A percentile compares a stretch with the other conserved stretches of the same genome.
Conservation (phyloP, 2,113 vertebrate genomes). For the Pipa parva region DNA sequence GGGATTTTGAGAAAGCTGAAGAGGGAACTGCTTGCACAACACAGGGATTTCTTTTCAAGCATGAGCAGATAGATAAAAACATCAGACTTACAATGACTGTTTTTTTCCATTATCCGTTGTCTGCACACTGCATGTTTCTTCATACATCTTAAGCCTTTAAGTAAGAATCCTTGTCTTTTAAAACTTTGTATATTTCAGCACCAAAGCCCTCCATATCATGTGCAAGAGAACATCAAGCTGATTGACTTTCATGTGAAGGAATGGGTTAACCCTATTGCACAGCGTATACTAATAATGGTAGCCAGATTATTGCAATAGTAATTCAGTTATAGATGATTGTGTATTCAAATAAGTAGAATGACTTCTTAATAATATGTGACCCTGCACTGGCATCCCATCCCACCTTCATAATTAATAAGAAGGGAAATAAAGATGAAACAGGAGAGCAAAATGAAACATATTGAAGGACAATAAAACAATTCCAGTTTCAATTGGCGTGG, state of each 20-base stretch:
- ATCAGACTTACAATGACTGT: constrained; percentile 21
- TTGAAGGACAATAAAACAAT: too few species aligned
- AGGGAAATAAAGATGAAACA: too few species aligned
- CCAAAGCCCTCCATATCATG: background rate
- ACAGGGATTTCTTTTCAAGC: constrained; percentile 28
- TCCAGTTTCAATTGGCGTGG: too few species aligned
- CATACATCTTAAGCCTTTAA: constrained; percentile 30
- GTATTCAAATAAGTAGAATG: too few species aligned
- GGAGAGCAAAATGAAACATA: too few species aligned
- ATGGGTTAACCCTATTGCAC: background rate
- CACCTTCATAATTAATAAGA: too few species aligned
- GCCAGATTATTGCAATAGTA: background rate
- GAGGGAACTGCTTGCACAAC: constrained; percentile 31
- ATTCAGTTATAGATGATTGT: background rate
- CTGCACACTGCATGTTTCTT: constrained; percentile 19
- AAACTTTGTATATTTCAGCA: constrained; percentile 7
- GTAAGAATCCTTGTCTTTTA: constrained; percentile 9
- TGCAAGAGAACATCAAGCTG: background rate
- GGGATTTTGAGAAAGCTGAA: constrained; percentile 39
- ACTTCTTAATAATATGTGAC: too few species aligned
- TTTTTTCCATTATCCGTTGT: constrained; percentile 28
- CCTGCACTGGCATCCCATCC: too few species aligned
- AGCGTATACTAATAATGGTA: background rate
- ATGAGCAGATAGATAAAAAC: constrained; percentile 43
- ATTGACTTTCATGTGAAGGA: background rate